Evolutionary conservation across 2,797 vertebrate species (phyloP).

Genomic region (Remorina albescens): DNA sequence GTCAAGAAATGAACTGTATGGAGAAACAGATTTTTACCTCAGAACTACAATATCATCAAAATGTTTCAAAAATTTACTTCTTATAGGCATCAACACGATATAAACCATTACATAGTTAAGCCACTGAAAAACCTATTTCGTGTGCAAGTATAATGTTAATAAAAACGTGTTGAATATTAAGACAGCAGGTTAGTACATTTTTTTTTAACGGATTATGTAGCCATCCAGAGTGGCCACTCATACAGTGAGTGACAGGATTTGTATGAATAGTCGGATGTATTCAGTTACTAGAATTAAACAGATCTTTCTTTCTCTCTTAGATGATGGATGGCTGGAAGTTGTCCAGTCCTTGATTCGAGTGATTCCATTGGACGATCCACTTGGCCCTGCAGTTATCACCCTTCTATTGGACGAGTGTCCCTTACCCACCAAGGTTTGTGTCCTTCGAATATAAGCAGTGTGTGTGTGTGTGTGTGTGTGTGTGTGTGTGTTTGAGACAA

Average conservation of each 20-base stretch:
- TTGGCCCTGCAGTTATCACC: conserved; percentile 98
- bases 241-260: neutral
- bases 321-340: conserved; percentile 98
- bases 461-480: neutral
- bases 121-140: neutral
- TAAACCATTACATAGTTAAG: neutral
- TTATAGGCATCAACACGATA: neutral
- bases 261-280: neutral
- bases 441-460: too few relatives aligned
- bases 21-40: too few relatives aligned
- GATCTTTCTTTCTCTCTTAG: conserved; percentile 73
- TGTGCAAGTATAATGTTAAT: neutral
- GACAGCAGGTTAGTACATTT: neutral
- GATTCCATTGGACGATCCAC: conserved; percentile 97
- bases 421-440: conserved; percentile 92
- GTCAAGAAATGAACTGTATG: too few relatives aligned
- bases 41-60: neutral
- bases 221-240: neutral
- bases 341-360: conserved; percentile 98
- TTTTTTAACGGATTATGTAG: neutral
- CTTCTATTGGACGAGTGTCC: conserved; percentile 97
- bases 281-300: neutral
- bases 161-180: neutral
- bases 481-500: neutral
- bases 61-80: neutral